These are phyloP conservation scores for Otolemur garnettii DNA, from an alignment of 2,113 vertebrate genomes.

Conservation along the genomic window DNA sequence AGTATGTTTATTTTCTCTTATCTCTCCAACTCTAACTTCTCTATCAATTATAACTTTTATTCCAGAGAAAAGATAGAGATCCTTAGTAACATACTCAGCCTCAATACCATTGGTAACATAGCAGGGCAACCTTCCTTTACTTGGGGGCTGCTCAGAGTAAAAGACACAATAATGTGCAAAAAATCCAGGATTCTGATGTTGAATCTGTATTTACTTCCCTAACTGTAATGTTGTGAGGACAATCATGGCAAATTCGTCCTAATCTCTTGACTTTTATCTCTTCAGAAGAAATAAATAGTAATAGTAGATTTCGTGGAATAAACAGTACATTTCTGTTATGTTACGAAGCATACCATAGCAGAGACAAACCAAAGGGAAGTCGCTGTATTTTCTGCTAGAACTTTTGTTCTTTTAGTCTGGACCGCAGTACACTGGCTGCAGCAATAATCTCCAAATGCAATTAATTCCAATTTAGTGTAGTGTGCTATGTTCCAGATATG, in stretches of 20 bases:
- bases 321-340: not conserved
- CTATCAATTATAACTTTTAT: not conserved
- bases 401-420: not conserved
- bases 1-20: conserved; percentile 47
- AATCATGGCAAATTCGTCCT: not conserved
- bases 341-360: not conserved
- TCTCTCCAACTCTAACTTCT: not conserved
- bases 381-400: not conserved
- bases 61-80: not conserved
- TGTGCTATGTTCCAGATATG: not conserved
- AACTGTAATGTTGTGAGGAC: not conserved
- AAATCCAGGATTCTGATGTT: not conserved
- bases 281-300: conserved; percentile 15
- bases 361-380: not conserved
- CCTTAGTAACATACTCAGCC: not conserved
- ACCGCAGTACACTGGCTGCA: not conserved
- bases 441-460: not conserved
- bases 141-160: not conserved
- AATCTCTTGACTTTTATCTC: not conserved
- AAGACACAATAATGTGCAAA: not conserved
- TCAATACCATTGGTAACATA: not conserved
- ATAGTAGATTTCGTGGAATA: not conserved
- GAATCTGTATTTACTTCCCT: not conserved
- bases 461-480: not conserved
- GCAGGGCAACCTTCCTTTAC: not conserved